Evolutionary conservation across 2,888 invertebrate species (phyloP), one percentile per base, ranked within the genome.

Genomic region (Dendrolimus houi): DNA sequence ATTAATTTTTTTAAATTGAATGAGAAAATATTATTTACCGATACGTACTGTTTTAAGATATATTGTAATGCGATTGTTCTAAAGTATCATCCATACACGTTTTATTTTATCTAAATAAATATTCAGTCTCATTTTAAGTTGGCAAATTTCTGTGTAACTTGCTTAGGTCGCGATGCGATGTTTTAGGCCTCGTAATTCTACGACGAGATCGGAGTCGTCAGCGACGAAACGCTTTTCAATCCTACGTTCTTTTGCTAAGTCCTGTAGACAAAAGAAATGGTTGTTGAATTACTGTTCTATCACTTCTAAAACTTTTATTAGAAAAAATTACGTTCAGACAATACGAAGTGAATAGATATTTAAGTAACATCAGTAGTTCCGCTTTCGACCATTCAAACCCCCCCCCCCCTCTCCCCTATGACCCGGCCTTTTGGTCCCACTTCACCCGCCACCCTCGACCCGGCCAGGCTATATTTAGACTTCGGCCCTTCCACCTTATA

Each of bases 161-260:
- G 70, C 77, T 92, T 93, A 93, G 75, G 93, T 92, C 56, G 89
- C 79, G 64, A 90, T 90, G 72, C 87, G 87, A 74, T 93, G 93
- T 79, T 94, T 94, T 57, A 94, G 85, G 57, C 93, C 92, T 65
- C 93, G 91, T 57, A 94, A 89, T 79, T 94, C 93, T 54, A 92
- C 84, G 7, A 93, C 93, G 57, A 94, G 84, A 67, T 92, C 93
- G 58, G 93, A 92, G 75, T 94, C 94, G 62, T 90, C 91, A 1
- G 93, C 90, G 55, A 94, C 91, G 74, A 93, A 94, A 59, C 94
- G 90, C 72, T 94, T 94, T 67, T 93, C 91, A 74, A 93, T 92
- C 67, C 91, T 85, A 64, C 87, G 77, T 52, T 70, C 69, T 62
- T 83, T 83, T 54, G 71, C 64, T 42, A 78, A 60, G 61, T 84